phyloP scores from a whole-genome alignment of 2,797 vertebrate genomes.

The Molossus alvarezi region DNA sequence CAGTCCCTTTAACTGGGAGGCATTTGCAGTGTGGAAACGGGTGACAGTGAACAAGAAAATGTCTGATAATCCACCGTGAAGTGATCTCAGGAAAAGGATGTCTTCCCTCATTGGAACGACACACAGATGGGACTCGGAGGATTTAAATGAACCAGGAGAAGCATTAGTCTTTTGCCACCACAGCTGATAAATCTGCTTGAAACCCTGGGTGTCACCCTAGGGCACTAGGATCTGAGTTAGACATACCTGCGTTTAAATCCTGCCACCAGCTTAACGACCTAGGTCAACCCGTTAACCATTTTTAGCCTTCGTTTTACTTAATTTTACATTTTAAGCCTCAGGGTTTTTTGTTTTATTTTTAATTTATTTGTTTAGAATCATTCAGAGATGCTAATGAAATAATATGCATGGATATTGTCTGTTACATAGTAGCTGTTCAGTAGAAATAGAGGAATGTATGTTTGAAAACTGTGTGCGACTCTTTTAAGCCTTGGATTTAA shows the following conservation, averaged over 20 bases:
- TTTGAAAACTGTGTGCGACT: not conserved
- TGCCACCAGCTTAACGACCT: not conserved
- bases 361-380: not conserved
- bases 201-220: not conserved
- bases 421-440: not conserved
- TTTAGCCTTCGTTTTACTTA: not conserved
- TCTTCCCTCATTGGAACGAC: not conserved
- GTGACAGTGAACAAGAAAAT: not conserved
- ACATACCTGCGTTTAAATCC: not conserved
- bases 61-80: not conserved
- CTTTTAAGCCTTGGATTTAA: slow-evolving; percentile 6
- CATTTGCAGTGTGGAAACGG: not conserved
- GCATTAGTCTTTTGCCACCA: rapidly evolving
- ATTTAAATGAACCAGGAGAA: not conserved
- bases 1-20: not conserved
- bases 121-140: not conserved
- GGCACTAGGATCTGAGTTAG: not conserved
- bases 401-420: not conserved
- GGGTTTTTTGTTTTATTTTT: not conserved
- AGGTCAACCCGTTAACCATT: not conserved
- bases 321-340: not conserved
- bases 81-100: not conserved
- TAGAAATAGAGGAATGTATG: not conserved
- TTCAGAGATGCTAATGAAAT: not conserved
- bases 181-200: not conserved